phyloP scores from a whole-genome alignment of 2,888 invertebrate species.

The Hoplodrina blanda region DNA sequence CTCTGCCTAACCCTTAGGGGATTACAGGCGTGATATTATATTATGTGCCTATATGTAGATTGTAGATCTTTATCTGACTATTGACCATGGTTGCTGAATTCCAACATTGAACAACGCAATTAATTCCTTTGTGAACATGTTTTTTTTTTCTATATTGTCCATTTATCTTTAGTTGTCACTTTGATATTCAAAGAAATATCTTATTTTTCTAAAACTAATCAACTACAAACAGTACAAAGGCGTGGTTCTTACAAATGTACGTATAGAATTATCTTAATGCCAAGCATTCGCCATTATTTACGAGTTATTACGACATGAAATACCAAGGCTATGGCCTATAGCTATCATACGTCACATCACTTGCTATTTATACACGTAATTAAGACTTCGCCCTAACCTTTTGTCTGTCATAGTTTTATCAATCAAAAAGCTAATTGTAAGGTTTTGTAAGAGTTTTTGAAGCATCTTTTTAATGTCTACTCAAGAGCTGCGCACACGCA shows the following conservation, averaged over 20 bases:
- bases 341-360: conserved; percentile 26
- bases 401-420: conserved; percentile 40
- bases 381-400: conserved; percentile 43
- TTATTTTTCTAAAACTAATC: conserved; percentile 48
- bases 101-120: conserved; percentile 15
- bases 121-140: conserved; percentile 15
- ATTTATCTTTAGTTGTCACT: conserved; percentile 1
- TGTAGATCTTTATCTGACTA: neutral
- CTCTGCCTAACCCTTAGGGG: no score
- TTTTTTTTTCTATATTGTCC: neutral
- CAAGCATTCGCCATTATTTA: conserved; percentile 45
- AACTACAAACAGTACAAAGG: conserved; percentile 38
- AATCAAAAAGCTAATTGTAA: conserved; percentile 44
- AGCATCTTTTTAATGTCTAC: conserved; percentile 38
- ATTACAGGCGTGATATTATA: no score
- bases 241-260: conserved; percentile 33
- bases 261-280: conserved; percentile 39
- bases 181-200: conserved; percentile 33
- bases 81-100: conserved; percentile 7
- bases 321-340: conserved; percentile 38
- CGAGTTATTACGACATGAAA: conserved; percentile 37
- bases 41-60: no score
- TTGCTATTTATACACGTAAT: conserved; percentile 42
- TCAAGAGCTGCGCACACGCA: conserved; percentile 6
- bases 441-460: conserved; percentile 39